Conservation (phyloP, 1,140 invertebrate species). For the Drosophila eugracilis region DNA sequence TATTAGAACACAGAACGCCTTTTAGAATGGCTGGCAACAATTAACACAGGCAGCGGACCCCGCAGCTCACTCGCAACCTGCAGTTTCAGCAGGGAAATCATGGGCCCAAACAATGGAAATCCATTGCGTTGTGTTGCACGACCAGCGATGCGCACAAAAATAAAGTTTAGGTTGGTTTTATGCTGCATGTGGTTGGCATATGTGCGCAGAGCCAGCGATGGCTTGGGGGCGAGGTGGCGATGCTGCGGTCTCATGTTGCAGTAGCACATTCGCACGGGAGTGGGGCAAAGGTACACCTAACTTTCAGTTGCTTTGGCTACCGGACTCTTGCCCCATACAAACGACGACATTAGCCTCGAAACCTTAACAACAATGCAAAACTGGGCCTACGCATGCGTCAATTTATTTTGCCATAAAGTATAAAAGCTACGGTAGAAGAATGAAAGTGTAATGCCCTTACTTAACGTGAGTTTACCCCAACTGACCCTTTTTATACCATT, state of each 20-base stretch:
- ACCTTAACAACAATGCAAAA: constrained; percentile 55
- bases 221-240: constrained; percentile 5
- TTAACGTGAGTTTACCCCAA: too few species aligned
- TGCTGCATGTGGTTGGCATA: constrained; percentile 62
- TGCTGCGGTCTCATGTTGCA: constrained; percentile 12
- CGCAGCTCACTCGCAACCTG: constrained; percentile 6
- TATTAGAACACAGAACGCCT: not conserved
- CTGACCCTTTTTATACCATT: too few species aligned
- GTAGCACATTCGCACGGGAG: constrained; percentile 8
- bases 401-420: constrained; percentile 30
- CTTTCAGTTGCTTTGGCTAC: constrained; percentile 13
- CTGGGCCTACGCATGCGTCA: constrained; percentile 62
- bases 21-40: constrained; percentile 48
- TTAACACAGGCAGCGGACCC: constrained; percentile 35
- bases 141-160: constrained; percentile 66
- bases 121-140: constrained; percentile 41
- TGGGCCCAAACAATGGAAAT: constrained; percentile 61
- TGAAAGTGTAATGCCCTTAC: too few species aligned
- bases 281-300: not conserved
- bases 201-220: constrained; percentile 34
- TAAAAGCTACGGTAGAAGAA: too few species aligned
- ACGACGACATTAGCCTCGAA: constrained; percentile 74
- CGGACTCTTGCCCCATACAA: constrained; percentile 52
- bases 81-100: constrained; percentile 37
- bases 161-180: constrained; percentile 53